These are phyloP conservation scores for Leucoraja erinaceus DNA, from an alignment of 2,113 vertebrate species.

Conservation along the genomic window DNA sequence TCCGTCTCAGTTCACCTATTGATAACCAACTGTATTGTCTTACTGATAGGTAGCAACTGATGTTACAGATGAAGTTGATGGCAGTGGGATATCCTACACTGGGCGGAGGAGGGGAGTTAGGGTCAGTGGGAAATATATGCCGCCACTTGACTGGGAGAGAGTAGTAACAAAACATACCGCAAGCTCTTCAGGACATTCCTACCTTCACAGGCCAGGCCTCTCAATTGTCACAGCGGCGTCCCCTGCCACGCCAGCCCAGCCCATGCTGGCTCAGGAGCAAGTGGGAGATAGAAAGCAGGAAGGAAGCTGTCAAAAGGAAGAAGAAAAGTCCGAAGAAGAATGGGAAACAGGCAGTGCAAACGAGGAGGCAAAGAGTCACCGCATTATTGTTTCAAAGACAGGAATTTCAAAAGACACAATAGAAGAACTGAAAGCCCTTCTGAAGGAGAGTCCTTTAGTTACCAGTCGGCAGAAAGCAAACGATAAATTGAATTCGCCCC, in stretches of 20 bases:
- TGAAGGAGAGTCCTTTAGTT: conserved; percentile 55
- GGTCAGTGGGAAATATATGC: conserved; percentile 48
- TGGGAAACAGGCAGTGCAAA: rapidly evolving
- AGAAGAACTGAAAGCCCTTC: conserved; percentile 63
- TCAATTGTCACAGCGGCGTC: conserved; percentile 39
- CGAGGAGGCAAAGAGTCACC: background rate
- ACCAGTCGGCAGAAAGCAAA: conserved; percentile 43
- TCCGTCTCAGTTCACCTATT: background rate
- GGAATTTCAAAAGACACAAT: conserved; percentile 58
- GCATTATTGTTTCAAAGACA: conserved; percentile 40
- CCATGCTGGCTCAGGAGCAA: conserved; percentile 42
- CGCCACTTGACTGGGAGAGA: conserved; percentile 55
- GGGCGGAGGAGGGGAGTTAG: conserved; percentile 62
- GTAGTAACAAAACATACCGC: conserved; percentile 46
- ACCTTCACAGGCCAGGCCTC: conserved; percentile 41
- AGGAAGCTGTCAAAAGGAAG: conserved; percentile 35
- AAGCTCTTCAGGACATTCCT: conserved; percentile 46
- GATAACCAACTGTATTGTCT: conserved; percentile 43
- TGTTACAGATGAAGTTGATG: conserved; percentile 68
- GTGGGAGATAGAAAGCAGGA: background rate
- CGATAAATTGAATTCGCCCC: conserved; percentile 41
- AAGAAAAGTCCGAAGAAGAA: conserved; percentile 34
- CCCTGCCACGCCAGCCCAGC: conserved; percentile 45
- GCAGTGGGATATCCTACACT: conserved; percentile 59
- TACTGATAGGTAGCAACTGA: conserved; percentile 58